Evolutionary conservation across 2,888 invertebrate genomes (phyloP).

Genomic region (Gymnosoma rotundatum): DNA sequence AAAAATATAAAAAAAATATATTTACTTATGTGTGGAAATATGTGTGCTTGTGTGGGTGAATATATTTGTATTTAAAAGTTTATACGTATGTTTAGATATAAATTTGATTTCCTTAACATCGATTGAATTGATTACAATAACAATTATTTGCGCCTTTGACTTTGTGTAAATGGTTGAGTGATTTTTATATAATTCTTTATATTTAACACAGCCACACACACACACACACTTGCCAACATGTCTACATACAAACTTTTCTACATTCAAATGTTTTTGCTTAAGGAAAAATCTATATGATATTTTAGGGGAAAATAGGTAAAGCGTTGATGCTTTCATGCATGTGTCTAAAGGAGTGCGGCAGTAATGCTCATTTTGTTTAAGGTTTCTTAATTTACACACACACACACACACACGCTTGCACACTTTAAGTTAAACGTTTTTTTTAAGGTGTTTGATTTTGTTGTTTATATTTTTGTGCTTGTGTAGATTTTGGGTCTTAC

Average conservation of each 20-base stretch:
- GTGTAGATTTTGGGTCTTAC: not conserved
- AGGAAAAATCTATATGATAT: no score
- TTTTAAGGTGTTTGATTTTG: constrained; percentile 46
- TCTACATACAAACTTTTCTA: no score
- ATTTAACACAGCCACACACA: not conserved
- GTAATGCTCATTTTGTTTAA: not conserved
- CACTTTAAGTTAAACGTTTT: constrained; percentile 38
- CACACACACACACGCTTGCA: not conserved
- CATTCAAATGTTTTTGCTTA: not conserved
- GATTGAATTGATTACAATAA: constrained; percentile 65
- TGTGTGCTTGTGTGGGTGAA: not conserved
- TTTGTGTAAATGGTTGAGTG: constrained; percentile 65
- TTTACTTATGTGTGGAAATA: not conserved
- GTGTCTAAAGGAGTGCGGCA: not conserved
- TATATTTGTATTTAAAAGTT: no score
- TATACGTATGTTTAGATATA: not conserved
- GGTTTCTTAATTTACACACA: constrained; percentile 41
- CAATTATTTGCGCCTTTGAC: constrained; percentile 70
- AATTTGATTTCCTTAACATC: constrained; percentile 41
- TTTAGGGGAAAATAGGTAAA: not conserved
- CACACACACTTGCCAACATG: not conserved
- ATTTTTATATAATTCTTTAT: constrained; percentile 47
- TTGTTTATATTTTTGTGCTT: constrained; percentile 16
- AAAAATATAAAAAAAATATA: not conserved
- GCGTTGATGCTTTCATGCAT: not conserved